Percentiles rank a stretch among this genome's conserved stretches.
Evolutionary conservation across 2,888 invertebrate genomes (phyloP).

Genomic region (Dryococelus australis): DNA sequence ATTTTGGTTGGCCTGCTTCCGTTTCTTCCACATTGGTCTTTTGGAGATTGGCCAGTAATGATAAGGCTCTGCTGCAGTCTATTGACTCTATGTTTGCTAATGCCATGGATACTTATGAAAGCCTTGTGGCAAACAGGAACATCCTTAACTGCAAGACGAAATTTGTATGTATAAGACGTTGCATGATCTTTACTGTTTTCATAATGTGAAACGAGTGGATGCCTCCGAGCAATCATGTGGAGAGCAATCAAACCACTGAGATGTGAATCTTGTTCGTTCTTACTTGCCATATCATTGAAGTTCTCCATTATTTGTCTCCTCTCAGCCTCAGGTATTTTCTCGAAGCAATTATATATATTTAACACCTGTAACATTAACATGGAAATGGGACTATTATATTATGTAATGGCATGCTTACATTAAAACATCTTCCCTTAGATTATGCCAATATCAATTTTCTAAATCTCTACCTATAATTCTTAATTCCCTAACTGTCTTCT

Average conservation of each 20-base stretch:
- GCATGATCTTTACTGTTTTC: background rate
- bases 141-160: background rate
- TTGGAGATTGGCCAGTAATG: background rate
- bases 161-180: background rate
- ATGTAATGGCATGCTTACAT: too few relatives aligned
- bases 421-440: too few relatives aligned
- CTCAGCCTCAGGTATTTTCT: too few relatives aligned
- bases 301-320: too few relatives aligned
- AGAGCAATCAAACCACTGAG: background rate
- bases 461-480: too few relatives aligned
- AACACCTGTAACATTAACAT: background rate
- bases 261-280: background rate
- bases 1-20: background rate
- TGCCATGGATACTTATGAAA: background rate
- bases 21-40: background rate
- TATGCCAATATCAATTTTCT: too few relatives aligned
- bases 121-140: background rate
- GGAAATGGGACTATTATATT: too few relatives aligned
- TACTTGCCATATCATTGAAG: background rate
- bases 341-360: background rate
- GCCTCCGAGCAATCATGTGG: background rate
- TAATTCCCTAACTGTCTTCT: too few relatives aligned
- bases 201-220: background rate
- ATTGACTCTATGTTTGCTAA: slow-evolving; percentile 8
- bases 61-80: background rate